Base-by-base conservation (phyloP, 2,888 invertebrate species). In the Plebejus argus region DNA sequence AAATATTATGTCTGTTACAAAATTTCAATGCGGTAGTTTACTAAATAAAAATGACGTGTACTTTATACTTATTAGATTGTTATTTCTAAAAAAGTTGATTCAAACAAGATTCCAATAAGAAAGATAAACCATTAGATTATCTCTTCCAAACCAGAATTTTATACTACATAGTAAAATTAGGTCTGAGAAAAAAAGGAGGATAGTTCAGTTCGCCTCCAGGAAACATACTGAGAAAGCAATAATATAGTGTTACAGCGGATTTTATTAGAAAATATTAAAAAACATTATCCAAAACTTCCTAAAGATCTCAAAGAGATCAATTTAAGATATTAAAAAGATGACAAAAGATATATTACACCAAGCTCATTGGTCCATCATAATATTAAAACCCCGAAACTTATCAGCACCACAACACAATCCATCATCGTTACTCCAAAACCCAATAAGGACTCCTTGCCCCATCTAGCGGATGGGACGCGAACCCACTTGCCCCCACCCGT, bases 381-480 rank as follows among this genome's bases (percentile, higher is more conserved):
- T 87, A 86, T 85, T 89, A 90, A 86, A 89, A 87, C 86, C 86
- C 85, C 84, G 85, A 91, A 93, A 92, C 91, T 93, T 93, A 93
- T 93, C 92, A 90, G 90, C 84, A 89, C 87, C 90, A 90, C 89
- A 84, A 87, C 86, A 90, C 91, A 93, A 94, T 94, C 93, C 91
- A 93, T 94, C 94, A 93, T 93, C 91, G 91, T 93, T 94, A 94
- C 87, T 90, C 90, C 90, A 88, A 91, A 93, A 91, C 91, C 92
- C 86, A 92, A 92, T 91, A 92, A 92, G 91, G 89, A 89, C 88
- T 90, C 90, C 89, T 83, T 85, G 89, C 91, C 89, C 92, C 94
- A 94, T 93, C 94, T 94, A 93, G 90, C 87, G 93, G 90, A 85
- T 82, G 84, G 82, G 81, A 81, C 85, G 83, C 80, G 92, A 92